Conservation (phyloP, 2,888 invertebrate genomes). For the Lasioglossum malachurum region DNA sequence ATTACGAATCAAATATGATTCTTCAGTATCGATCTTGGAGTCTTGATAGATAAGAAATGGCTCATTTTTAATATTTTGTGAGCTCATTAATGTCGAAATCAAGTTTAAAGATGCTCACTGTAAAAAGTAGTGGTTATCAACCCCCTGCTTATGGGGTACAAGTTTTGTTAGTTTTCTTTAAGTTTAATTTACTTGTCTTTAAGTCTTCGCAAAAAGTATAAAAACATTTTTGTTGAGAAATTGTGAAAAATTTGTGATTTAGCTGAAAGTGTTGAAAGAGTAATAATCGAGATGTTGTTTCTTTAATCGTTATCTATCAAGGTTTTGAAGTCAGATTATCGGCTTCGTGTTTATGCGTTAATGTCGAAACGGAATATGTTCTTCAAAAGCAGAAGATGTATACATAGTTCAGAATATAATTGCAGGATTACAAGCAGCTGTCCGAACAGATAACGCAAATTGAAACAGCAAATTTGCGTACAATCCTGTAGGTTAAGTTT, state of each 20-base stretch:
- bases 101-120: not conserved
- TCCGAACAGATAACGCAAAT: not conserved
- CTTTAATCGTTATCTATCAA: not conserved
- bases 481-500: not conserved
- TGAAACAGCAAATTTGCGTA: constrained; percentile 3
- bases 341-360: not conserved
- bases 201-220: too few species aligned
- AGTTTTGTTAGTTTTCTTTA: not conserved
- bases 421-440: not conserved
- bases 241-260: too few species aligned
- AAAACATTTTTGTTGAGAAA: not conserved
- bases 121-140: not conserved
- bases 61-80: too few species aligned
- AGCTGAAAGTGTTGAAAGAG: not conserved
- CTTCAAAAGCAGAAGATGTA: not conserved
- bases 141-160: not conserved
- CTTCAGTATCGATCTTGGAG: too few species aligned
- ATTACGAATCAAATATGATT: too few species aligned
- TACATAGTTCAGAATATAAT: not conserved
- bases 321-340: not conserved
- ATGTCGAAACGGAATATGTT: not conserved
- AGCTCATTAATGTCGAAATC: too few species aligned
- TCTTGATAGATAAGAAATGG: too few species aligned
- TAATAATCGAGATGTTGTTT: not conserved
- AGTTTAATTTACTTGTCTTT: too few species aligned